Conservation (phyloP, 1,140 invertebrate genomes). For the Bombus ignitus region DNA sequence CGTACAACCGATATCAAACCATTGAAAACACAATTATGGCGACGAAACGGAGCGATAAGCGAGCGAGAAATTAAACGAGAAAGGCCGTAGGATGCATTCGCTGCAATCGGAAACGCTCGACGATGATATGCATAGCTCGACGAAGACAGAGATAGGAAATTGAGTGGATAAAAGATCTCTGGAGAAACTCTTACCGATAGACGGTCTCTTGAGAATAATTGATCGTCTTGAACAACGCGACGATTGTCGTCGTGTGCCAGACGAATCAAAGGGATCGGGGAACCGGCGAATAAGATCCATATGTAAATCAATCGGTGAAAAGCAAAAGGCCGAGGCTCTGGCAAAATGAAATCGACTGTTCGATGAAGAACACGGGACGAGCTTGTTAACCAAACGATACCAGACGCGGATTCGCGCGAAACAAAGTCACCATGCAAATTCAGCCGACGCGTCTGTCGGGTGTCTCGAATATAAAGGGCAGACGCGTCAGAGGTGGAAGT, state of each 20-base stretch:
- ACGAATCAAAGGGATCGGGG: neutral
- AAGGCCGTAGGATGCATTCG: no score
- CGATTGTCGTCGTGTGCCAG: neutral
- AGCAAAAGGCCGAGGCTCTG: slow-evolving; percentile 10
- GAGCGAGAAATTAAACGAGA: no score
- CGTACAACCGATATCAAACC: no score
- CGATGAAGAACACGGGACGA: slow-evolving; percentile 25
- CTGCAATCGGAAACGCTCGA: no score
- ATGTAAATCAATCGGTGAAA: slow-evolving; percentile 6
- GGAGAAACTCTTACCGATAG: neutral
- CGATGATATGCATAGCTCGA: neutral
- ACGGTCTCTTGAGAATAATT: neutral
- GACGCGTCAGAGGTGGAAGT: slow-evolving; percentile 62
- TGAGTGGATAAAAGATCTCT: neutral
- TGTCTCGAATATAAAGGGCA: slow-evolving; percentile 57
- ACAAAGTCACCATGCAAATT: slow-evolving; percentile 68
- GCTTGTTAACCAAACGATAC: slow-evolving; percentile 59
- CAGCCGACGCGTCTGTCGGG: slow-evolving; percentile 54
- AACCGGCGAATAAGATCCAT: neutral
- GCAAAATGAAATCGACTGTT: slow-evolving; percentile 22
- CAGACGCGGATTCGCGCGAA: slow-evolving; percentile 48
- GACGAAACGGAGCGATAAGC: no score
- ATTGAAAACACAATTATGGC: no score
- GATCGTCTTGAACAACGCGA: neutral
- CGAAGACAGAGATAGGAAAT: neutral